Evolutionary conservation across 2,113 vertebrate genomes (phyloP).

Genomic region (Aldabrachelys gigantea): DNA sequence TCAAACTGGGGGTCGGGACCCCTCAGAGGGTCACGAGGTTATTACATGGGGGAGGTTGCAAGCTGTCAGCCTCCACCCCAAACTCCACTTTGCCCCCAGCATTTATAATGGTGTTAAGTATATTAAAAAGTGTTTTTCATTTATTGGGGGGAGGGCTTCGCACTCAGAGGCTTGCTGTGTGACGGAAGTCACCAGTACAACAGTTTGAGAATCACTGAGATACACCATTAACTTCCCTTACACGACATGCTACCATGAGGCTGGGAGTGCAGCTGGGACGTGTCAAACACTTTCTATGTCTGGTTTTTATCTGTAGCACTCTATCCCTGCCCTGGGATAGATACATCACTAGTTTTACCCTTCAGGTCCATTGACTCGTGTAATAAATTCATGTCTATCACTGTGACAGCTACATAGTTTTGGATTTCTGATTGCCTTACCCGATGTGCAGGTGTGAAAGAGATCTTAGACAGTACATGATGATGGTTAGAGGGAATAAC

Average conservation of each 20-base stretch:
- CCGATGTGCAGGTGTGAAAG: background rate
- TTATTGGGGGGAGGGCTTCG: no score
- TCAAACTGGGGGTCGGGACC: no score
- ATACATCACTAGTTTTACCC: background rate
- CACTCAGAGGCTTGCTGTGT: no score
- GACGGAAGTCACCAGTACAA: no score
- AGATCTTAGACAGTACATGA: background rate
- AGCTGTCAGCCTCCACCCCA: no score
- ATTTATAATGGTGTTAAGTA: no score
- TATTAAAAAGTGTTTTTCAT: no score
- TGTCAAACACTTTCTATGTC: background rate
- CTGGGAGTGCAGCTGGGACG: accelerated
- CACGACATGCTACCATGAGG: accelerated
- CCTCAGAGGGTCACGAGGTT: no score
- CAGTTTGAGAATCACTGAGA: no score
- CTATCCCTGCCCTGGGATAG: background rate
- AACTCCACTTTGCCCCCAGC: no score
- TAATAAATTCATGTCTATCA: background rate
- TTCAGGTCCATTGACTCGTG: background rate
- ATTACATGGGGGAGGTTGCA: no score
- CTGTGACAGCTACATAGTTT: background rate
- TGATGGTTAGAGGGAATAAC: background rate
- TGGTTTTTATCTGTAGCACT: background rate
- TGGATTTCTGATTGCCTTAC: no score
- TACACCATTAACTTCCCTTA: accelerated